phyloP scores from a whole-genome alignment of 2,888 invertebrate genomes.

The Cheiracanthium punctorium region DNA sequence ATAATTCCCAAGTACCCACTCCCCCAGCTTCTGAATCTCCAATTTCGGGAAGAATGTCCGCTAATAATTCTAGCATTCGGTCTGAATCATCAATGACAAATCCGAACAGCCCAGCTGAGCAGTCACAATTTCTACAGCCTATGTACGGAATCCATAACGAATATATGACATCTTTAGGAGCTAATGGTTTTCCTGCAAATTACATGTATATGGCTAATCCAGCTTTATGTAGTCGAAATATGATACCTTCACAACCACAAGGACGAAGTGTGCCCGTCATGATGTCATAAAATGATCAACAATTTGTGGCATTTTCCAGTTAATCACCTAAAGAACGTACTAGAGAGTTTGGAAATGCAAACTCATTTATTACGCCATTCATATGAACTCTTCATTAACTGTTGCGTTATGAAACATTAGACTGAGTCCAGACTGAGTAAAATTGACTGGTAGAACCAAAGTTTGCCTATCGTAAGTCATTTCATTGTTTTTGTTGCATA shows the following conservation, averaged over 20 bases:
- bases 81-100: neutral
- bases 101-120: conserved; percentile 1
- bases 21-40: conserved; percentile 16
- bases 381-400: no score
- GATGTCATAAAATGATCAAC: neutral
- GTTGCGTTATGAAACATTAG: no score
- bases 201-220: conserved; percentile 13
- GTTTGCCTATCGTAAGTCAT: no score
- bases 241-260: conserved; percentile 16
- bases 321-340: no score
- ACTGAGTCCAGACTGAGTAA: no score
- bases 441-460: no score
- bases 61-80: neutral
- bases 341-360: no score
- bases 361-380: no score
- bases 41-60: neutral
- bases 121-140: neutral
- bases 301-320: no score
- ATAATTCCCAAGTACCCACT: neutral
- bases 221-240: neutral
- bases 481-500: no score
- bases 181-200: neutral
- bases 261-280: conserved; percentile 10
- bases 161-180: neutral
- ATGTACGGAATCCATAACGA: conserved; percentile 1